A percentile compares a stretch with the other conserved stretches of the same genome.
These are phyloP conservation scores for Palythoa grandiflora DNA, from an alignment of 92 coral and sea anemone species.

Conservation along the genomic window DNA sequence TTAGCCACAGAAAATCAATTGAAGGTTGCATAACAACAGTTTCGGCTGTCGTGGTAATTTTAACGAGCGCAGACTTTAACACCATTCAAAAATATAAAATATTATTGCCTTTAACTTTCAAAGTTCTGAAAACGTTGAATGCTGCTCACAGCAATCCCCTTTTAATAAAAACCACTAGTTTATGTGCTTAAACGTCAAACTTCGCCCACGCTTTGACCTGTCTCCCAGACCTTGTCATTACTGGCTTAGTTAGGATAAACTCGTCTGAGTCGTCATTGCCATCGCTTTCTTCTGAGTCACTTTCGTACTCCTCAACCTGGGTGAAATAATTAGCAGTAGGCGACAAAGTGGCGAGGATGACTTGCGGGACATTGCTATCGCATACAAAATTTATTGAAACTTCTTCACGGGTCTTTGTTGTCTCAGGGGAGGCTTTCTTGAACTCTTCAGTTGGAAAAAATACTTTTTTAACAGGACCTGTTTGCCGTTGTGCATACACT, in stretches of 20 bases:
- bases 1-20: background rate
- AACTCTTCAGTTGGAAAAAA: too few relatives aligned
- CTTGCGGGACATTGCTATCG: too few relatives aligned
- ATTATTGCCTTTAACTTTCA: background rate
- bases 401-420: too few relatives aligned
- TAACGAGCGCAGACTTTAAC: background rate
- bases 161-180: conserved; percentile 1
- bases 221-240: background rate
- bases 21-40: conserved; percentile 14
- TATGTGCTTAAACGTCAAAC: background rate
- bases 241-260: conserved; percentile 7
- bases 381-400: too few relatives aligned
- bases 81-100: conserved; percentile 7
- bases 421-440: too few relatives aligned
- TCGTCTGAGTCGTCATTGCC: conserved; percentile 9
- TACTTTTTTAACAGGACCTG: too few relatives aligned
- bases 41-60: conserved; percentile 4
- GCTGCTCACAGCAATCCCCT: background rate
- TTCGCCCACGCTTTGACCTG: conserved; percentile 10
- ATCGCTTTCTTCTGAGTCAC: background rate
- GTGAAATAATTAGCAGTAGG: too few relatives aligned
- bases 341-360: too few relatives aligned
- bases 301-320: too few relatives aligned
- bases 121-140: background rate
- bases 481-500: too few relatives aligned